Conservation (phyloP, 2,888 invertebrate species). For the Agrotis exclamationis region DNA sequence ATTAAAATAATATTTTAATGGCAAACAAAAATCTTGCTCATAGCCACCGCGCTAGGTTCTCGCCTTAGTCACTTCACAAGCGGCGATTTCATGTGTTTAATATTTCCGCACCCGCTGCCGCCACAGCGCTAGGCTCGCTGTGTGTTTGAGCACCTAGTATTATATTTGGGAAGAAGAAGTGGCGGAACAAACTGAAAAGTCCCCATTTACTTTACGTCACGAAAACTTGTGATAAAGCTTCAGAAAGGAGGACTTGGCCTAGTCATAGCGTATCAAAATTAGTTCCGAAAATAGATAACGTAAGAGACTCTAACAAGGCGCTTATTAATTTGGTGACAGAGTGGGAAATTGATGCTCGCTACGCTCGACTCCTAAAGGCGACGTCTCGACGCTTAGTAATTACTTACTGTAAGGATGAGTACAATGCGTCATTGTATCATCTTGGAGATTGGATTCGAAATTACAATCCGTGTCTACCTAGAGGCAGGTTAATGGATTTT, state of each 20-base stretch:
- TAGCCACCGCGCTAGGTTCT: no score
- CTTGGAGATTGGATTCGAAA: constrained; percentile 34
- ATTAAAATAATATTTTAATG: no score
- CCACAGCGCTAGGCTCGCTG: no score
- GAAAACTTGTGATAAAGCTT: background rate
- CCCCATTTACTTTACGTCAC: background rate
- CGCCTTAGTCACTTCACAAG: no score
- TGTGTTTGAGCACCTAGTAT: no score
- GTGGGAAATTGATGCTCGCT: constrained; percentile 4
- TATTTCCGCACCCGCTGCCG: no score
- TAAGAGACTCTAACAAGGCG: background rate
- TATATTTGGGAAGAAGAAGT: no score
- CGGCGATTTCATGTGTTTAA: no score
- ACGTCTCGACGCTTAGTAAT: constrained; percentile 24
- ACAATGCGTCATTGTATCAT: constrained; percentile 25
- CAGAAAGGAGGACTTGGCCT: background rate
- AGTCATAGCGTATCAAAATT: background rate
- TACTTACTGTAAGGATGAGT: constrained; percentile 27
- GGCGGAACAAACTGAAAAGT: no score
- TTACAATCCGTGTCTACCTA: constrained; percentile 14
- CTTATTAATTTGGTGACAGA: constrained; percentile 5
- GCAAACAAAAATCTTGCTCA: no score
- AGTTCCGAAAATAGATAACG: background rate
- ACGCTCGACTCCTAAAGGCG: background rate
- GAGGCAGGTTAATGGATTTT: background rate